These are phyloP conservation scores for Hyperoplus lanceolatus DNA, from an alignment of 2,797 vertebrate species.

Conservation along the genomic window DNA sequence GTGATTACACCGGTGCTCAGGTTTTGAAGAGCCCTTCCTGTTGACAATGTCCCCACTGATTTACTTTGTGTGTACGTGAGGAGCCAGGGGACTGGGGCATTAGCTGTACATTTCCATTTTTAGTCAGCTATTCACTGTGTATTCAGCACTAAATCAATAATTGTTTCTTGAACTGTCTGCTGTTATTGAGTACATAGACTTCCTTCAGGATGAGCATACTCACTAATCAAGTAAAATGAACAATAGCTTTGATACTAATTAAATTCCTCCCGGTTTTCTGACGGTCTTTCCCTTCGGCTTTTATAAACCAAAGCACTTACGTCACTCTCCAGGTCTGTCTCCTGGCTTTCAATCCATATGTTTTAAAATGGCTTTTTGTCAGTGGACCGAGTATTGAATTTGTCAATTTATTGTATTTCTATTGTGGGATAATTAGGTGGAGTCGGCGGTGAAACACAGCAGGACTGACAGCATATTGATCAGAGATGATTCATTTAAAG, in stretches of 20 bases:
- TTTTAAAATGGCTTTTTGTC: conserved; percentile 21
- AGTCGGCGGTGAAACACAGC: conserved; percentile 11
- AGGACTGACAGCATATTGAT: conserved; percentile 31
- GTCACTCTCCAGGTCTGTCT: not conserved
- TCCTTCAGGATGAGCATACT: conserved; percentile 22
- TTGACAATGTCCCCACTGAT: conserved; percentile 62
- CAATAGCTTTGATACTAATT: conserved; percentile 61
- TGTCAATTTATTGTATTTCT: conserved; percentile 29
- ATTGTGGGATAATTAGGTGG: conserved; percentile 38
- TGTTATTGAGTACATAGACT: conserved; percentile 58
- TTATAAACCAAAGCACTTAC: conserved; percentile 40
- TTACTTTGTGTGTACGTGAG: conserved; percentile 66
- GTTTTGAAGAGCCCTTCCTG: conserved; percentile 70
- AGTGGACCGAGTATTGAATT: conserved; percentile 28
- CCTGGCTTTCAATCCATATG: conserved; percentile 4
- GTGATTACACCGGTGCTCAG: conserved; percentile 52
- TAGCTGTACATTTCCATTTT: conserved; percentile 62
- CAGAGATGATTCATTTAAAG: not conserved
- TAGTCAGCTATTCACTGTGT: conserved; percentile 58
- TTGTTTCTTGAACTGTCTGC: conserved; percentile 58
- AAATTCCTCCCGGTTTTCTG: conserved; percentile 30
- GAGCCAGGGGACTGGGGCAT: conserved; percentile 38
- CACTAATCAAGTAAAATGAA: conserved; percentile 54
- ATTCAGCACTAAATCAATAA: conserved; percentile 69
- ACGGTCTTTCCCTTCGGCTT: conserved; percentile 24